Base-by-base conservation (phyloP, 2,888 invertebrate species). In the Temnothorax ravouxi region DNA sequence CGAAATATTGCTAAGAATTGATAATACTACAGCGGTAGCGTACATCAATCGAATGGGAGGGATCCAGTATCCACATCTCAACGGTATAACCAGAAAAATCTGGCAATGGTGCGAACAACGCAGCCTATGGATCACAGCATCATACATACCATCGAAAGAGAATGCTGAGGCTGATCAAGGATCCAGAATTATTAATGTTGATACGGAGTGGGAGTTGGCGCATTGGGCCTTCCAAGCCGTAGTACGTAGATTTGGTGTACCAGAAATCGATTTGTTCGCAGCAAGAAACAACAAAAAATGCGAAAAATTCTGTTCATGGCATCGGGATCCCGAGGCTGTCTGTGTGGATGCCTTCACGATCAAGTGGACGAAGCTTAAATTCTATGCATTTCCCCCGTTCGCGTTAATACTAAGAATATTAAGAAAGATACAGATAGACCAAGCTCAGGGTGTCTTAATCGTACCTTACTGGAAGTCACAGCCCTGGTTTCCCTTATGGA, bases 401-500 rank as follows among this genome's bases (percentile, higher is more conserved):
- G 34, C 44, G 0, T 25, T 76, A 1, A 69, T 75, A 2, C 0
- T 67, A 13, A 64, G 18, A 52, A 38, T 56, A 13, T 11, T 83
- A 21, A 21, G 9, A 4, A 83, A 76, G 52, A 83, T 83, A 50
- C 59, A 72, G 6, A 11, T 1, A 3, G 69, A 67, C 1, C 21
- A 61, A 13, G 67, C 67, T 29, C 18, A n/a, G 3, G 74, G 66
- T n/a, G 59, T 82, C 6, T 6, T 67, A 74, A 25, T 82, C 2
- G 75, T 75, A 8, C 75, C 50, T n/a, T 15, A 88, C 34, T 94
- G 91, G 93, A 87, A 85, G 34, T 79, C 88, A 0, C 93, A 93
- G 77, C 89, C 92, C 2, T 90, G 87, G 85, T 89, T 72, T 62
- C 88, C 85, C 6, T 47, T 89, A n/a, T 84, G 80, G 38, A 54